These are phyloP conservation scores for Elephas maximus DNA, from an alignment of 2,113 vertebrate genomes.

Conservation along the genomic window DNA sequence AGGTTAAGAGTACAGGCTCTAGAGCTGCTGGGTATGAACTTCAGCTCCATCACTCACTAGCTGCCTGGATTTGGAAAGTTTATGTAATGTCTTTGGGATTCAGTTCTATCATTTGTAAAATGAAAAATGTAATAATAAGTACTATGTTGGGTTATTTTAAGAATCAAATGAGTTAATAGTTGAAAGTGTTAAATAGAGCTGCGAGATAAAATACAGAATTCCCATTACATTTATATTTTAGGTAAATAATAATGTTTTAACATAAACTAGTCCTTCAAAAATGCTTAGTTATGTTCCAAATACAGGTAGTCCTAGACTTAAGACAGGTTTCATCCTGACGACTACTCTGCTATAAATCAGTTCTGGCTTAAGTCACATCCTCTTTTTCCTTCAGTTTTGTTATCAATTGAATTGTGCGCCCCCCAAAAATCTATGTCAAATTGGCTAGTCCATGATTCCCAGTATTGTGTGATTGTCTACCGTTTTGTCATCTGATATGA, in stretches of 20 bases:
- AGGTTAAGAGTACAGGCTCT: not conserved
- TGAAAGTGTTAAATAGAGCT: not conserved
- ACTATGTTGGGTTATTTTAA: not conserved
- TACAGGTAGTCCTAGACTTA: not conserved
- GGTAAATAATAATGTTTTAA: not conserved
- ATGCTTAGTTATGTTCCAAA: not conserved
- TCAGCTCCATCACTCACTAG: not conserved
- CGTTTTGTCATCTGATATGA: too few relatives aligned
- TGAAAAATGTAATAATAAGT: not conserved
- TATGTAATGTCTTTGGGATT: not conserved
- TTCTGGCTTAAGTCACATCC: too few relatives aligned
- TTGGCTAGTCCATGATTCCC: too few relatives aligned
- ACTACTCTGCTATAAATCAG: too few relatives aligned
- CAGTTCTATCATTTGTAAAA: too few relatives aligned
- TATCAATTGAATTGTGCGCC: too few relatives aligned
- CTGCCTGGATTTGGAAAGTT: not conserved
- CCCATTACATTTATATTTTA: not conserved
- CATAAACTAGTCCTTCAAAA: not conserved
- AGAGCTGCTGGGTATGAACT: not conserved
- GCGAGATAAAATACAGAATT: not conserved
- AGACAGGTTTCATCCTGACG: too few relatives aligned
- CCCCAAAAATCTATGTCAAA: too few relatives aligned
- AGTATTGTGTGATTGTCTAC: too few relatives aligned
- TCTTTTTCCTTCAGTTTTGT: too few relatives aligned
- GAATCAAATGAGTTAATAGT: not conserved